Conservation (phyloP, 2,888 invertebrate species). For the Archips crataeganus region DNA sequence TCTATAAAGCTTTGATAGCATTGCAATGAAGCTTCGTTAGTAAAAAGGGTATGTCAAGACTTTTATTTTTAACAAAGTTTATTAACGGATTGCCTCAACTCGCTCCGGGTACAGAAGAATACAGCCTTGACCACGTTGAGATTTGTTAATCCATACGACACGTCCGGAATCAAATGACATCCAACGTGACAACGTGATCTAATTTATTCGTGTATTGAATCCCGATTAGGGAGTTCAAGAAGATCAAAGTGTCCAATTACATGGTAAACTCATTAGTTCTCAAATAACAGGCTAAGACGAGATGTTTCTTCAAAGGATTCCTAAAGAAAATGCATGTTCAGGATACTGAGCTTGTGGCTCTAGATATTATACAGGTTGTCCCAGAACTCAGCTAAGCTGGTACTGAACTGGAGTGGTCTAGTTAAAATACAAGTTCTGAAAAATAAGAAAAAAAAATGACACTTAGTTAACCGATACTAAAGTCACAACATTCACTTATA, state of each 20-base stretch:
- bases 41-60: not conserved
- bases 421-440: too few species aligned
- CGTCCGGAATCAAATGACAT: slow-evolving; percentile 34
- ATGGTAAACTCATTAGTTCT: not conserved
- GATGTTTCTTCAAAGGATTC: too few species aligned
- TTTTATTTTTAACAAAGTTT: not conserved
- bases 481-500: too few species aligned
- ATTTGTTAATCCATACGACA: slow-evolving; percentile 34
- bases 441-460: too few species aligned
- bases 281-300: not conserved
- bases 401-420: too few species aligned
- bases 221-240: slow-evolving; percentile 4
- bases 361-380: too few species aligned
- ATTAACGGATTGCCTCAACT: not conserved
- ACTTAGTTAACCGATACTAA: too few species aligned
- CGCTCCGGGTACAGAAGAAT: not conserved
- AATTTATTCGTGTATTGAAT: slow-evolving; percentile 35
- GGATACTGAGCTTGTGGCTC: too few species aligned
- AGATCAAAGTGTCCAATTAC: slow-evolving; percentile 9
- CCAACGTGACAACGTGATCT: slow-evolving; percentile 26
- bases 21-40: too few species aligned
- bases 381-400: too few species aligned
- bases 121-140: slow-evolving; percentile 22
- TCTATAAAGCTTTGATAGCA: too few species aligned
- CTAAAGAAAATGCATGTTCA: too few species aligned